Base-by-base conservation (phyloP, 2,797 vertebrate species). In the Falco concolor region DNA sequence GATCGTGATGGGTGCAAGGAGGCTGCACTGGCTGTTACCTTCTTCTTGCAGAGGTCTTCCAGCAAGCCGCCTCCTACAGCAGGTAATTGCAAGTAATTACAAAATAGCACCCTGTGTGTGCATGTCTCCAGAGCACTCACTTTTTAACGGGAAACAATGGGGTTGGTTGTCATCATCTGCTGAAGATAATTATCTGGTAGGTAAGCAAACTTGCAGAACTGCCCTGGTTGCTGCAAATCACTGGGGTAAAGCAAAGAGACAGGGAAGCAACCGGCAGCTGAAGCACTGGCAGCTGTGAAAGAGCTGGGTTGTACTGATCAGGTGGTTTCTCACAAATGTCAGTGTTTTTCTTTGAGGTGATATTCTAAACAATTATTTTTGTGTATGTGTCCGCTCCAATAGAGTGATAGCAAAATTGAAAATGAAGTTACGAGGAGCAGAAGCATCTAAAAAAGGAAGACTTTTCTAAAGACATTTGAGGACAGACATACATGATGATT, bases 41-140 rank as follows among this genome's bases (percentile, higher is more conserved):
- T 70, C 40, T 47, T 42, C 24, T 53, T 50, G 44, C 32, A 21
- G n/a, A 85, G 53, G 25, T 84, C 44, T 50, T 38, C 32, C 14
- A 24, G 63, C 63, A 59, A 47, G 52, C 27, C 8, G 4, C 13
- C n/a, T 25, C 27, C n/a, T 67, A 47, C 22, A 32, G 25, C 50
- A 45, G 76, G 50, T 45, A 45, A 45, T 45, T 54, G 27, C 40
- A 30, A 15, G 13, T 75, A 19, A n/a, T 64, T 57, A 44, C 38
- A 42, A 57, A 74, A 67, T 7, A 65, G n/a, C 9, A 50, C 21
- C 17, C 8, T 21, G 25, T 23, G 40, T 34, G 38, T 13, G 52
- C 1, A 3, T 36, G 6, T 59, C 20, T 34, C 10, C 6, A 4
- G 40, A 24, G 42, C 0, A 2, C 47, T 36, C 20, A 32, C n/a